Conservation (phyloP, 1,140 invertebrate species). For the Protaetia brevitarsis region DNA sequence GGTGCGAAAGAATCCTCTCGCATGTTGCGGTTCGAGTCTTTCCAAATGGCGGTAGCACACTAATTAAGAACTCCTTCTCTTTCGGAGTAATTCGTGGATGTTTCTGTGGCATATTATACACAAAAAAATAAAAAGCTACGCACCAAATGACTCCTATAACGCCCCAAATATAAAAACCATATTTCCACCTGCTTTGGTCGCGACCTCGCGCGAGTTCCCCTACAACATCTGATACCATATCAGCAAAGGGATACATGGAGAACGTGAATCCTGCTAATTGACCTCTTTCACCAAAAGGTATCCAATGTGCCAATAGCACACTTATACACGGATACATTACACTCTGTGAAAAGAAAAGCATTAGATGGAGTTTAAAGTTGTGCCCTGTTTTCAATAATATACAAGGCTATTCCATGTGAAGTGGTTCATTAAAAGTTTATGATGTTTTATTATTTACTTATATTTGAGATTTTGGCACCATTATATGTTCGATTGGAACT, state of each 20-base stretch:
- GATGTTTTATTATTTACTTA: no score
- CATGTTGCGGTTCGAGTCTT: not conserved
- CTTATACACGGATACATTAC: not conserved
- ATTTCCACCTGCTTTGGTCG: not conserved
- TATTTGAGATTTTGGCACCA: no score
- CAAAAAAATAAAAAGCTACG: not conserved
- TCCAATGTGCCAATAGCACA: not conserved
- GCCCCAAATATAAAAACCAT: slow-evolving; percentile 18
- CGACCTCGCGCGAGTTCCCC: not conserved
- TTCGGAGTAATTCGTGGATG: slow-evolving; percentile 81
- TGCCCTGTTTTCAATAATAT: no score
- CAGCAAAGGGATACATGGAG: not conserved
- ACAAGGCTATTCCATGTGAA: no score
- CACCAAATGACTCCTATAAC: not conserved
- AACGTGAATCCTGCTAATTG: not conserved
- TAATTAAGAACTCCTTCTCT: slow-evolving; percentile 54
- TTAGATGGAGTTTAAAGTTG: no score
- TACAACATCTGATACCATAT: not conserved
- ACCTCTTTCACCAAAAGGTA: not conserved
- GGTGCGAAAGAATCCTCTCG: not conserved
- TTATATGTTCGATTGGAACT: no score
- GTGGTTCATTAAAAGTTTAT: no score
- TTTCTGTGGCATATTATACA: slow-evolving; percentile 63
- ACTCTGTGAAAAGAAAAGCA: no score
- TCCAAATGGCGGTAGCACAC: not conserved